Base-by-base conservation (phyloP, 2,797 vertebrate species). In the Chromobotia macracanthus region DNA sequence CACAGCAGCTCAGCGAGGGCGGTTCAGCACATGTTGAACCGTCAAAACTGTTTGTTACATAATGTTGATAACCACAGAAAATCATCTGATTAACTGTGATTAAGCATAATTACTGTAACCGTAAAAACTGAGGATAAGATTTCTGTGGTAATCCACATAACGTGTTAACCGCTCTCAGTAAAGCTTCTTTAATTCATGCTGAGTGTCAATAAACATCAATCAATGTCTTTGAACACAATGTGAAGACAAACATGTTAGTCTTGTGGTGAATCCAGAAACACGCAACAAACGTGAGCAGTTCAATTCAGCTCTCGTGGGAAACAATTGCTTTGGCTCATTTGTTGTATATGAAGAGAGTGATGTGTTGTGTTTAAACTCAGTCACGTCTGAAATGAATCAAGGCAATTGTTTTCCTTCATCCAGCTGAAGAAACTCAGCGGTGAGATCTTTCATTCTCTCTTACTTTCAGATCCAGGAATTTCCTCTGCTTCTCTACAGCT, bases 381-480 rank as follows among this genome's bases (percentile, higher is more conserved):
- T 2, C 25, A 23, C 21, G 10, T 10, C 56, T 58, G 0, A 58
- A 58, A 58, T 25, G 3, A 77, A 35, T 23, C 41, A 70, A 50
- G 19, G 38, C 66, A 70, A 77, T 70, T 70, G 75, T 70, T 69
- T 51, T 25, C n/a, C 41, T 70, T 50, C 3, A 38, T 77, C 35
- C 15, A 35, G 6, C 16, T 28, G 8, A 25, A 15, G 25, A 60
- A 69, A 69, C 35, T 38, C 69, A 55, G 3, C 9, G 9, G 7
- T 70, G 70, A 65, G 75, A 48, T 58, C 72, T 31, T 61, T 21
- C 72, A 75, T 48, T 79, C 50, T 41, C 66, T 73, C 83, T 86
- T 86, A 87, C 87, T 87, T 86, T 86, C 51, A 72, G 48, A 74
- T 58, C 75, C 38, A 50, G 41, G 81, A 67, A 19, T 19, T 23